These are phyloP conservation scores for Myioborus melanocephalus DNA, from an alignment of 2,797 vertebrate genomes.

Conservation along the genomic window DNA sequence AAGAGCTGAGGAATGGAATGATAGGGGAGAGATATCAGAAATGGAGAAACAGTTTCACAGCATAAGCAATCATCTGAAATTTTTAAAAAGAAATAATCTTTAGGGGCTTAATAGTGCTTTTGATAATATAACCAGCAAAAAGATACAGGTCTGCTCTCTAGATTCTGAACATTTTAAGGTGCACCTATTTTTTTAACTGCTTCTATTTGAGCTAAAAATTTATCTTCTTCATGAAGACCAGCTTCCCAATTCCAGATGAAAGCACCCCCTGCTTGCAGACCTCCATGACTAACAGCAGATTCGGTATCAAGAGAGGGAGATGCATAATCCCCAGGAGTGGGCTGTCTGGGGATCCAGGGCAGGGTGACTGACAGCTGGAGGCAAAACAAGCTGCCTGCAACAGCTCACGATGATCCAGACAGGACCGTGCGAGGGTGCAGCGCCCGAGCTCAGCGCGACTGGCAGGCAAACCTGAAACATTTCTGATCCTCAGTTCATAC, in stretches of 20 bases:
- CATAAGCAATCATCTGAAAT: background rate
- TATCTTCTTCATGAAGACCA: background rate
- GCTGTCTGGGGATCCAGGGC: background rate
- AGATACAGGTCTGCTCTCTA: background rate
- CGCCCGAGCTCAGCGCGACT: fast-evolving
- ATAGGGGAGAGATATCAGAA: background rate
- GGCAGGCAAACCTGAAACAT: background rate
- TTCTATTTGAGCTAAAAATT: background rate
- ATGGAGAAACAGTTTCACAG: background rate
- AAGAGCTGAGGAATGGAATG: background rate
- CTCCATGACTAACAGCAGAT: background rate
- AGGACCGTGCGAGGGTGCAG: fast-evolving
- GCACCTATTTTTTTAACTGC: background rate
- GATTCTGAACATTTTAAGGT: background rate
- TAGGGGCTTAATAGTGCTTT: background rate
- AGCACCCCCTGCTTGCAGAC: background rate
- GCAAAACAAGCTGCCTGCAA: background rate
- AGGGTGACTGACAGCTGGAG: background rate
- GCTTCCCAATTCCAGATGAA: background rate
- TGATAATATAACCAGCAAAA: background rate
- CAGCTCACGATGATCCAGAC: fast-evolving
- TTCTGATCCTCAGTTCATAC: background rate
- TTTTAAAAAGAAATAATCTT: background rate
- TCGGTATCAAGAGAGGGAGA: background rate
- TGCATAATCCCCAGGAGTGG: background rate